Evolutionary conservation across 1,140 invertebrate genomes (phyloP).

Genomic region (Orchestia grillus): DNA sequence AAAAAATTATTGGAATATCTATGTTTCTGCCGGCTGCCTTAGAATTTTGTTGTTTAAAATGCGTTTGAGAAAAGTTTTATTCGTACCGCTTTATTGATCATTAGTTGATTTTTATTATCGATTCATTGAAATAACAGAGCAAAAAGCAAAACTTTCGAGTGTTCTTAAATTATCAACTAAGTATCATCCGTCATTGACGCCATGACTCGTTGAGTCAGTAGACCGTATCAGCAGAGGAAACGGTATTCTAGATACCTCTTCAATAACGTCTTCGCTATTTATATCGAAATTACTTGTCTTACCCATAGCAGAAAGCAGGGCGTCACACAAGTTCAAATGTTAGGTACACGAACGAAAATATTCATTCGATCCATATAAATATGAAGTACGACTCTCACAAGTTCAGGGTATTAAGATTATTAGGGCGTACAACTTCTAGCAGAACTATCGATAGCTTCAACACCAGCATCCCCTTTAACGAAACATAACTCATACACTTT

Average conservation of each 20-base stretch:
- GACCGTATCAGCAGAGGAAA: not conserved
- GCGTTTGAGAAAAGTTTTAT: not conserved
- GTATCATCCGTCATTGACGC: not conserved
- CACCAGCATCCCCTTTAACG: too few relatives aligned
- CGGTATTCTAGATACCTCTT: not conserved
- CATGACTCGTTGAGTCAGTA: not conserved
- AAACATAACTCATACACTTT: too few relatives aligned
- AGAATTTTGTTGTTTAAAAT: not conserved
- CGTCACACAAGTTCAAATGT: too few relatives aligned
- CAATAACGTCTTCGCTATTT: not conserved
- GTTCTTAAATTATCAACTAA: not conserved
- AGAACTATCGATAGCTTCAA: too few relatives aligned
- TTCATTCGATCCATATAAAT: too few relatives aligned
- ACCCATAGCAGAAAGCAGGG: too few relatives aligned
- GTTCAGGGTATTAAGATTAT: too few relatives aligned
- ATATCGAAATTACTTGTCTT: not conserved
- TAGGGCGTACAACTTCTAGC: too few relatives aligned
- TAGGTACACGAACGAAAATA: too few relatives aligned
- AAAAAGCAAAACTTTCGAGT: not conserved
- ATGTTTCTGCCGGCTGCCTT: not conserved
- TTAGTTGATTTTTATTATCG: not conserved
- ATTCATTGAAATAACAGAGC: not conserved
- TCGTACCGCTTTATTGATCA: too few relatives aligned
- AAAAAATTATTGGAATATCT: not conserved
- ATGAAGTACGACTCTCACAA: too few relatives aligned